These are phyloP conservation scores for Holothuria glaberrima DNA, from an alignment of 35 echinoderm and acorn worm species.

Conservation along the genomic window DNA sequence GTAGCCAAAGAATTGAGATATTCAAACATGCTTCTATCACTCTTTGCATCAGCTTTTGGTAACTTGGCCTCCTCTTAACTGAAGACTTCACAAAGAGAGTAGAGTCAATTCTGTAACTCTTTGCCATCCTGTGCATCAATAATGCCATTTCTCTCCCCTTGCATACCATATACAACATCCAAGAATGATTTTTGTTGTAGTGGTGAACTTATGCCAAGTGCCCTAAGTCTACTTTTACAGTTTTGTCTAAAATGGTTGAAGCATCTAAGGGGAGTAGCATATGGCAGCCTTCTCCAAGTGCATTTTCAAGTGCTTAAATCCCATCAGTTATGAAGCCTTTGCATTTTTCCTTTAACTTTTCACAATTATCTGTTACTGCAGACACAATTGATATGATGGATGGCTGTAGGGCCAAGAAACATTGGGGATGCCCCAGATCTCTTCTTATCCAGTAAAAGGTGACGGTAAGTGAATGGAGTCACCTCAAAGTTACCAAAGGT, in stretches of 20 bases:
- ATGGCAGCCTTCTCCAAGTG: neutral
- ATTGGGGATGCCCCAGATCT: no score
- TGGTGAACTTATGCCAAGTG: neutral
- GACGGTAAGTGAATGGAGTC: no score
- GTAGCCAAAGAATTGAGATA: neutral
- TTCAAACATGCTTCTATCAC: neutral
- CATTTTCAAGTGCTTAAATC: neutral
- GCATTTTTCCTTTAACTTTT: neutral
- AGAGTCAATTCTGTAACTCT: neutral
- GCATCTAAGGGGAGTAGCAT: neutral
- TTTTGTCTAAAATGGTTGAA: slow-evolving; percentile 3
- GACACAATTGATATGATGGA: no score
- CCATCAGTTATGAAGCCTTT: neutral
- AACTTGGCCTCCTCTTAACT: neutral
- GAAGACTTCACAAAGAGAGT: neutral
- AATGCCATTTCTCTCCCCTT: neutral
- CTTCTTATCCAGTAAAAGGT: no score
- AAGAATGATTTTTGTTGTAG: neutral
- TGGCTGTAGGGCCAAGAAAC: no score
- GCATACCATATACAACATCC: neutral
- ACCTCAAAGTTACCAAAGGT: no score
- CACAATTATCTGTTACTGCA: neutral
- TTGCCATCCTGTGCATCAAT: slow-evolving; percentile 7
- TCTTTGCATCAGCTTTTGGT: neutral
- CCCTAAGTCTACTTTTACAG: neutral